phyloP scores from a whole-genome alignment of 2,113 vertebrate species.

The Fulica atra region DNA sequence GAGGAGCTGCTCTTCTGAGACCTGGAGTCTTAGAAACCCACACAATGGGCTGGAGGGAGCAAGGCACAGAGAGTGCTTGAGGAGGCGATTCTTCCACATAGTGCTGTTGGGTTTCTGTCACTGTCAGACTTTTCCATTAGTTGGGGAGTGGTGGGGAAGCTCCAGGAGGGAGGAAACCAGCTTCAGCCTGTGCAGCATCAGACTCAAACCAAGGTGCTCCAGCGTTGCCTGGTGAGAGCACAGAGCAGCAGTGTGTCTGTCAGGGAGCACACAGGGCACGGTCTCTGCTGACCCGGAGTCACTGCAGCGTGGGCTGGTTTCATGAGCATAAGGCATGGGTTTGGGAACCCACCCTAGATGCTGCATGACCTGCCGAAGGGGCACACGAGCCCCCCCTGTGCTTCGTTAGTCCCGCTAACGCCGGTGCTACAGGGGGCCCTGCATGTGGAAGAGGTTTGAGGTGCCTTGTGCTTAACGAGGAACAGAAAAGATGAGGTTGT shows the following conservation, averaged over 20 bases:
- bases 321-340: not conserved
- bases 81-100: not conserved
- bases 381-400: not conserved
- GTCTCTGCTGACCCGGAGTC: not conserved
- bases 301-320: not conserved
- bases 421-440: not conserved
- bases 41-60: too few relatives aligned
- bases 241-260: not conserved
- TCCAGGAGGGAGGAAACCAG: not conserved
- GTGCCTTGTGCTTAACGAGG: constrained; percentile 43
- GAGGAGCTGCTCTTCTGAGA: not conserved
- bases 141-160: not conserved
- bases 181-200: not conserved
- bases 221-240: not conserved
- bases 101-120: not conserved
- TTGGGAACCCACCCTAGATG: not conserved
- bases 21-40: not conserved
- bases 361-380: not conserved
- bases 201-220: not conserved
- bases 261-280: too few relatives aligned
- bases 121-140: not conserved
- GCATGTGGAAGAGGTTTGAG: not conserved
- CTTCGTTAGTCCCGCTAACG: not conserved
- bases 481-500: not conserved
- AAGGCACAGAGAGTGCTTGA: not conserved